These are phyloP conservation scores for Ibycter americanus DNA, from an alignment of 2,797 vertebrate species.

Conservation along the genomic window DNA sequence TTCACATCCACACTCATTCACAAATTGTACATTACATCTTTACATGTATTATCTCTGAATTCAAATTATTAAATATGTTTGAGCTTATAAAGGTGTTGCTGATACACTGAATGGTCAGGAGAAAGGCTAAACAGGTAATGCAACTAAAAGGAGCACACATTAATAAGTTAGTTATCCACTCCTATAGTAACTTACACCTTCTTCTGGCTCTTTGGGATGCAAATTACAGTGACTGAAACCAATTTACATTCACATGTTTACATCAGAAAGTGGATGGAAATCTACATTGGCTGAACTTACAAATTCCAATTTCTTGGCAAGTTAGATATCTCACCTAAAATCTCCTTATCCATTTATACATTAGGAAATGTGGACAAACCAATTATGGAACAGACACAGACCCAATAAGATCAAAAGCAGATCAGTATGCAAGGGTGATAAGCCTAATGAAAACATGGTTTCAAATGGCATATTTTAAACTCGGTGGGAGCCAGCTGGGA, in stretches of 20 bases:
- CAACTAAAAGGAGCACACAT: background rate
- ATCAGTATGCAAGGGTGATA: constrained; percentile 27
- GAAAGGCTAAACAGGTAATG: background rate
- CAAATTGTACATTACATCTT: background rate
- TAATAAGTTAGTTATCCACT: constrained; percentile 15
- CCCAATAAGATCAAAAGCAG: constrained; percentile 5
- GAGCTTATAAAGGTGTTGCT: background rate
- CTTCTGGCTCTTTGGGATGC: constrained; percentile 46
- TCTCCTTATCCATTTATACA: constrained; percentile 63
- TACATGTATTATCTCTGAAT: background rate
- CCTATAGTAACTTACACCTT: constrained; percentile 55
- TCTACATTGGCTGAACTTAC: constrained; percentile 46
- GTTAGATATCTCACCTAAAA: constrained; percentile 42
- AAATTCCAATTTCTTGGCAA: constrained; percentile 60
- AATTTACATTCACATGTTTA: constrained; percentile 24
- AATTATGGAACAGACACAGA: constrained; percentile 46
- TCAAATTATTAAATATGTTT: background rate
- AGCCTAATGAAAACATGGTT: constrained; percentile 48
- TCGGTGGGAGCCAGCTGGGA: background rate
- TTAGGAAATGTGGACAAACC: constrained; percentile 56
- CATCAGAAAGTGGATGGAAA: constrained; percentile 33
- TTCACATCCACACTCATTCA: background rate
- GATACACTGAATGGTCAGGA: background rate
- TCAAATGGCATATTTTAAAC: constrained; percentile 50
- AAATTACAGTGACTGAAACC: constrained; percentile 47